Percentiles rank a stretch among this genome's conserved stretches.
Evolutionary conservation across 2,113 vertebrate genomes (phyloP).

Genomic region (Orcinus orca): DNA sequence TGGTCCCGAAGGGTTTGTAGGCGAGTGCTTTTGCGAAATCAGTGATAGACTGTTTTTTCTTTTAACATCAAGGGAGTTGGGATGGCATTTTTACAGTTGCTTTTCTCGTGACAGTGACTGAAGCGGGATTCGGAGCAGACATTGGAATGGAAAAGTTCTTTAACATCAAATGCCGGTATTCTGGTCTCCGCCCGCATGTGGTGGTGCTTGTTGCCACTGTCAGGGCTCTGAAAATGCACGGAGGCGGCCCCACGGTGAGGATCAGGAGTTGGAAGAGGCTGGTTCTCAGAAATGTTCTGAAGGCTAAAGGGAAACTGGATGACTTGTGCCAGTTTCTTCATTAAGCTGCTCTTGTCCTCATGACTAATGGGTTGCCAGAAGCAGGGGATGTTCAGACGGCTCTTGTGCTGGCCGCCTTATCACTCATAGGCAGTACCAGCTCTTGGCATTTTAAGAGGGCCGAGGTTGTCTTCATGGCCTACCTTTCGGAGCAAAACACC

Average conservation of each 20-base stretch:
- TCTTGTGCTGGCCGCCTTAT: rapidly evolving
- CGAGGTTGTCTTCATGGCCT: neutral
- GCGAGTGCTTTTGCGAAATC: constrained; percentile 77
- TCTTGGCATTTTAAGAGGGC: neutral
- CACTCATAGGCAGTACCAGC: neutral
- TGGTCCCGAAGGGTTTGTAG: constrained; percentile 95
- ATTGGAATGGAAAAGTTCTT: constrained; percentile 99
- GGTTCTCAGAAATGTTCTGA: neutral
- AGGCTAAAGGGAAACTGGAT: neutral
- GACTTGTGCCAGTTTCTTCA: neutral
- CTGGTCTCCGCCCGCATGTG: constrained; percentile 93
- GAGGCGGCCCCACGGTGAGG: constrained; percentile 95
- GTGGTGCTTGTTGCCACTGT: constrained; percentile 97
- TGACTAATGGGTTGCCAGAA: neutral
- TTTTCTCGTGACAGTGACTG: constrained; percentile 88
- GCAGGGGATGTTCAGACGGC: neutral
- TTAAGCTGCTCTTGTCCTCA: neutral
- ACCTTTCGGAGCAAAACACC: neutral
- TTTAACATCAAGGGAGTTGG: neutral
- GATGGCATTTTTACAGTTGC: constrained; percentile 10
- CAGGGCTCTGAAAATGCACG: constrained; percentile 98
- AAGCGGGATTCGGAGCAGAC: constrained; percentile 98
- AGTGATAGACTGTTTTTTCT: neutral
- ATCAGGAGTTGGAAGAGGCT: neutral
- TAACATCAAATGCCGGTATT: constrained; percentile 97